These are phyloP conservation scores for Neelides sp. DNA, from an alignment of 1,140 invertebrate genomes.

Conservation along the genomic window DNA sequence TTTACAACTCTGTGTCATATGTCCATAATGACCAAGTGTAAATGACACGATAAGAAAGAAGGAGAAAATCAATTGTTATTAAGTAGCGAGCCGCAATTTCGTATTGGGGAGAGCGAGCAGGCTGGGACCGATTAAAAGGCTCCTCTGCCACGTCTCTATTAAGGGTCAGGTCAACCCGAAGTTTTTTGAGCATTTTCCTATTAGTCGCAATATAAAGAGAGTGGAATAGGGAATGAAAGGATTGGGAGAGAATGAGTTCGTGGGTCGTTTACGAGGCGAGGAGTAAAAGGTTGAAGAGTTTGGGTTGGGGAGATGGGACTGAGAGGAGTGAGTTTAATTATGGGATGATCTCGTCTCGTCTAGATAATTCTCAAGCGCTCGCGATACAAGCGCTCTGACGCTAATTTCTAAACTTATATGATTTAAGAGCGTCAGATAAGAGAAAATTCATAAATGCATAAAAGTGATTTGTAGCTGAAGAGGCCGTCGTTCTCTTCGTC, in stretches of 20 bases:
- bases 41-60: slow-evolving; percentile 26
- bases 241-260: no score
- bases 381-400: slow-evolving; percentile 13
- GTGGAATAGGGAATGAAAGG: no score
- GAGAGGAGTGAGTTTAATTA: slow-evolving; percentile 18
- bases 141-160: not conserved
- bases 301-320: not conserved
- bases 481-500: slow-evolving; percentile 27
- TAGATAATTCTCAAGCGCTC: slow-evolving; percentile 21
- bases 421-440: slow-evolving; percentile 29
- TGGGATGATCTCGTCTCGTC: slow-evolving; percentile 29
- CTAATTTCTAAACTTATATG: slow-evolving; percentile 32
- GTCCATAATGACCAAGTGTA: slow-evolving; percentile 30
- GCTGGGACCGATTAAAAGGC: no score
- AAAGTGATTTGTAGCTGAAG: slow-evolving; percentile 32
- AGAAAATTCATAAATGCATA: no score
- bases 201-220: no score
- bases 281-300: not conserved
- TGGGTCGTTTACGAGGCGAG: slow-evolving; percentile 5
- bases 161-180: no score
- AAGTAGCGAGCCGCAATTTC: no score
- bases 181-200: no score
- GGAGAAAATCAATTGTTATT: no score
- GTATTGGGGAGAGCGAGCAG: no score
- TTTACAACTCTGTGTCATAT: slow-evolving; percentile 23